Percentiles rank a stretch among this genome's conserved stretches.
Evolutionary conservation across 2,113 vertebrate genomes (phyloP).

Genomic region (Empidonax alnorum): DNA sequence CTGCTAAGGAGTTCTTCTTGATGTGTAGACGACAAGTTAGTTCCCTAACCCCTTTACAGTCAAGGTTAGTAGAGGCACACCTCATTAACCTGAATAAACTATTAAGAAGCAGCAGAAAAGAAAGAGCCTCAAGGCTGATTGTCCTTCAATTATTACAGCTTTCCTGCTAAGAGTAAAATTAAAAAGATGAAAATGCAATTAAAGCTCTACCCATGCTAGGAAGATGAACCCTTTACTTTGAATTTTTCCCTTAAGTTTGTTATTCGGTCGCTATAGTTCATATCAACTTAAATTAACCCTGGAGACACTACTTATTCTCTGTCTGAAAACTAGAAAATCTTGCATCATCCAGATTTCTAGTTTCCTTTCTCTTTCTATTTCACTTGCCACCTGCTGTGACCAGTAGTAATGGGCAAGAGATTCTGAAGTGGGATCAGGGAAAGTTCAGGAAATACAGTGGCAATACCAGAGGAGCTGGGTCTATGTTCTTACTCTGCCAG

Average conservation of each 20-base stretch:
- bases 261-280: not conserved
- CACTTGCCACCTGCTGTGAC: not conserved
- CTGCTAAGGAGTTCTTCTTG: not conserved
- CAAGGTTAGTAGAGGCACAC: not conserved
- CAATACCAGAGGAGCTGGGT: not conserved
- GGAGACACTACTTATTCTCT: not conserved
- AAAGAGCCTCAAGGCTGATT: not conserved
- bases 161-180: constrained; percentile 5
- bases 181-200: constrained; percentile 18
- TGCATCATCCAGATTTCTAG: not conserved
- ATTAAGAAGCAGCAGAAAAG: not conserved
- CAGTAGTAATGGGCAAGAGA: not conserved
- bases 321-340: not conserved
- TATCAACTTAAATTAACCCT: not conserved
- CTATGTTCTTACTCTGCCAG: not conserved
- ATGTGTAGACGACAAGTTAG: not conserved
- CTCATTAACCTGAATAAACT: not conserved
- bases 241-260: not conserved
- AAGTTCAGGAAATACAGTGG: not conserved
- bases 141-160: not conserved
- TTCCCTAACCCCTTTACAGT: not conserved
- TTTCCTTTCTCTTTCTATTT: not conserved
- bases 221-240: not conserved
- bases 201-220: not conserved
- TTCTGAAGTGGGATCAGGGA: not conserved